Evolutionary conservation across 2,113 vertebrate species (phyloP), one percentile per base, ranked within the genome.

Genomic region (Ophiodon elongatus): DNA sequence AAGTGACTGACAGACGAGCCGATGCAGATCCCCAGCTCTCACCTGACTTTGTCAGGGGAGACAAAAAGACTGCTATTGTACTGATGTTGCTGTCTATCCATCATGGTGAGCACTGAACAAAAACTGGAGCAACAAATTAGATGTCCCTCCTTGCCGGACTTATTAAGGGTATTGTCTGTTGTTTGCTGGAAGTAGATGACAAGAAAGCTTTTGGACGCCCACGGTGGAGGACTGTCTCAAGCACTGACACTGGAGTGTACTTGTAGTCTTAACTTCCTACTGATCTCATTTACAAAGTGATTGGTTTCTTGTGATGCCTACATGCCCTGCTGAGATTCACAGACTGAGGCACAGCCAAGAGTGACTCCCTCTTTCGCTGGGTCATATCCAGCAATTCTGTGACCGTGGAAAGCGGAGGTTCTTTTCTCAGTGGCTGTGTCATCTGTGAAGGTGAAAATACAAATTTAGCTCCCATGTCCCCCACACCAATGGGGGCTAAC

Each of bases 271-370:
- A 89, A 84, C 85, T 82, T 91, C 92, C 92, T 33, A 85, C 92
- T 88, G 90, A 88, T 92, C 88, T 93, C 76, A 93, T 93, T 93
- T 92, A 89, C 86, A 91, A 91, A 90, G 85, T 88, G 88, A 94
- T 92, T 94, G 89, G 81, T 89, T 94, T 87, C 63, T 52, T 80
- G 66, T 85, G 84, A 90, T 80, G 84, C 62, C 79, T 69, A 25
- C 35, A 1, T 65, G 80, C 75, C 78, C 80, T 75, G 81, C 91
- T 85, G 90, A 75, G 88, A 77, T 27, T 54, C 75, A 75, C 74
- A 64, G 41, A 76, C 76, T 27, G 76, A 79, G 62, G 43, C 45
- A 33, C 64, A 65, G 35, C 72, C 68, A 64, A 5, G 54, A 87
- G 79, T 75, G 72, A 59, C 71, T 81, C 71, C n/a, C 10, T 52